Base-by-base conservation (phyloP, 2,888 invertebrate species). In the Myopa testacea region DNA sequence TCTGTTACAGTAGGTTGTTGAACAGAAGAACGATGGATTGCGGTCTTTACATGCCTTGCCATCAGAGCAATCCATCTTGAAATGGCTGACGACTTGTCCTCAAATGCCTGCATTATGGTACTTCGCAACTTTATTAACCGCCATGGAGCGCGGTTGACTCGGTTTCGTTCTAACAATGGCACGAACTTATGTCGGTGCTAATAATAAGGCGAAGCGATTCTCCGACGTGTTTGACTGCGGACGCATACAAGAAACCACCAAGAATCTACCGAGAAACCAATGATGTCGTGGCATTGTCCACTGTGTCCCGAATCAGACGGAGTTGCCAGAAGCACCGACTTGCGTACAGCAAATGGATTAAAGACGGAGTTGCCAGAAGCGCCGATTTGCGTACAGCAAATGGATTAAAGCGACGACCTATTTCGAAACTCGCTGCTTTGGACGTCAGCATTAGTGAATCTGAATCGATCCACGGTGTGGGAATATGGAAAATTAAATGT, bases 91-190 rank as follows among this genome's bases (percentile, higher is more conserved):
- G 77, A 78, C 52, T 5, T 77, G n/a, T 79, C 79, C 2, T 75
- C 45, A 10, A 68, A 79, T 52, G 58, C 73, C 8, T 79, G 67
- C 52, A 68, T 77, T 16, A 19, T 69, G n/a, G 19, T 38, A 5
- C 34, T 19, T 5, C 55, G 69, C 50, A 68, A 76, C n/a, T 69
- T 69, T 6, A 78, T 74, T 34, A 78, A 72, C 19, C 65, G 80
- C 12, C 60, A 80, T 8, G 80, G 80, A 8, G 69, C 78, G 3
- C 81, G 79, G n/a, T n/a, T n/a, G 7, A 62, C 73, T 3, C 58
- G 78, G n/a, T 77, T 82, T 14, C 77, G 82, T n/a, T 78, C 78
- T 37, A 80, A 81, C 68, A 81, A 80, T 26, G 80, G 81, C 0
- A 80, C 69, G 14, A 80, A 81, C 40, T 81, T 81, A n/a, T 67